Base-by-base conservation (phyloP, 2,797 vertebrate species). In the Melanotaenia nigrans region DNA sequence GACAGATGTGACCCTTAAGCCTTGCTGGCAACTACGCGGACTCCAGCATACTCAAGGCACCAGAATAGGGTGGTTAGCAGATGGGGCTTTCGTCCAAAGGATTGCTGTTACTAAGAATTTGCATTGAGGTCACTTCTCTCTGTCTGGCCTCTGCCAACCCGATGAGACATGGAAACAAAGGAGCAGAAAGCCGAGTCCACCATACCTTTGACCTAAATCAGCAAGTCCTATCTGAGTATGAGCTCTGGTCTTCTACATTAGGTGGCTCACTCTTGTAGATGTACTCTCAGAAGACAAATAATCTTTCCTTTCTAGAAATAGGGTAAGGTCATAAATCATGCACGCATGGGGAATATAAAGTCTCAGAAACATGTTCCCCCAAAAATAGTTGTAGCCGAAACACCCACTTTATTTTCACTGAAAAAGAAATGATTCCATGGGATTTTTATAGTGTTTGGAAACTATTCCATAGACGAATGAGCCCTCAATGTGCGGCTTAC, bases 81-180 rank as follows among this genome's bases (percentile, higher is more conserved):
- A 79, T 8, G 78, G 68, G 81, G 86, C 81, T 87, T 77, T 75
- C 18, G 36, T 90, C 86, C 81, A 83, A 88, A 81, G 77, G 91
- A 91, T 88, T 90, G 84, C 77, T 71, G 83, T 92, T 93, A 92
- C 90, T 92, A 90, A 86, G 86, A 87, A 84, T 85, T 83, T 76
- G 86, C 89, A 93, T 92, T 92, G 90, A 92, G 93, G 93, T 92
- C 93, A 93, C 62, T 81, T 87, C 82, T 89, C 80, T 68, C 77
- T 77, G 84, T 85, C 81, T 59, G 47, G 68, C 73, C 45, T 35
- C 77, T 75, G 87, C 80, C 70, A 67, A 81, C 72, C 72, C n/a
- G 42, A 65, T 69, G 68, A 56, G 72, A 57, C 57, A 78, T 61
- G 54, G 22, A 84, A 85, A 82, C 51, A 60, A 85, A 80, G 85